These are phyloP conservation scores for Crypturellus undulatus DNA, from an alignment of 2,113 vertebrate genomes.

Conservation along the genomic window DNA sequence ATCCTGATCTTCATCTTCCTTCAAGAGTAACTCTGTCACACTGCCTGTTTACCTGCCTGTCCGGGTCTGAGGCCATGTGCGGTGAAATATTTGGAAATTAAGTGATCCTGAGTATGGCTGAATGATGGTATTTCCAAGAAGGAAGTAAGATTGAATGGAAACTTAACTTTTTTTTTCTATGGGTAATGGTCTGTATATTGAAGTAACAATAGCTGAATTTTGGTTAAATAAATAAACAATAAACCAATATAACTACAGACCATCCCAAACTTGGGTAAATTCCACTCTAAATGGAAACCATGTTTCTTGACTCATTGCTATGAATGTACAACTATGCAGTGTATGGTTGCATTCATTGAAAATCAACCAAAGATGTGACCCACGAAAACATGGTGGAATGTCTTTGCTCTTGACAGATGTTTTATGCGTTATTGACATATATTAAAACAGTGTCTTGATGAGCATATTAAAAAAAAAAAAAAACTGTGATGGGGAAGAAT, in stretches of 20 bases:
- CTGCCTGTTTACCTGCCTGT: neutral
- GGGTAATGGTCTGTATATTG: too few relatives aligned
- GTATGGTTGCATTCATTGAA: neutral
- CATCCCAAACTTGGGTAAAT: neutral
- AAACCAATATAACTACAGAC: neutral
- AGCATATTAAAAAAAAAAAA: neutral
- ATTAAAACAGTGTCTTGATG: neutral
- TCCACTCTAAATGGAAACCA: neutral
- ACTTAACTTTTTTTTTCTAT: neutral
- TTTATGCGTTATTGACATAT: neutral
- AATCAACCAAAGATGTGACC: neutral
- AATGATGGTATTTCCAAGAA: neutral
- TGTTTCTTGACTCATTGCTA: neutral
- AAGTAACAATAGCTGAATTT: neutral
- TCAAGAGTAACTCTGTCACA: neutral
- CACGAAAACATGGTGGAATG: neutral
- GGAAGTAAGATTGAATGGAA: neutral
- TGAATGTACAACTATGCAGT: neutral
- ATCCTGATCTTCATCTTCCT: neutral
- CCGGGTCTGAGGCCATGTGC: too few relatives aligned
- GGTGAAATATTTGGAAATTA: neutral
- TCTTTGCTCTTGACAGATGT: neutral
- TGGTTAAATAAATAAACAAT: neutral
- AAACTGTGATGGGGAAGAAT: neutral
- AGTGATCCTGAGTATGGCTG: neutral